Evolutionary conservation across 2,888 invertebrate species (phyloP).

Genomic region (Xylocampa areola): DNA sequence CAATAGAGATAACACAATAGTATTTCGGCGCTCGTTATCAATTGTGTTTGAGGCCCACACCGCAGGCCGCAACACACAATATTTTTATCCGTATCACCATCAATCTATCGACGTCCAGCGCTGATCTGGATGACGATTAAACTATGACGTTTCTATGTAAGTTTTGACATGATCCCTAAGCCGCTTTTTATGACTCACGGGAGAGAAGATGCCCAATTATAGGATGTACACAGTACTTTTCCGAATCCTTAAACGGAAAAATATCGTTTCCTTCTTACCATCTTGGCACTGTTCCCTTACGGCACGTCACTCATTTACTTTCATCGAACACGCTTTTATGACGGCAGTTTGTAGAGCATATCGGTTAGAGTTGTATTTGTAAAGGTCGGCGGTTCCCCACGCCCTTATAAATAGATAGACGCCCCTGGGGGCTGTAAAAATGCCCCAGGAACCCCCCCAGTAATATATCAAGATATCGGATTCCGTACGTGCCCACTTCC

Average conservation of each 20-base stretch:
- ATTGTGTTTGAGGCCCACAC: conserved; percentile 6
- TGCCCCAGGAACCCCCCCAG: conserved; percentile 72
- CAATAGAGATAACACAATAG: conserved; percentile 18
- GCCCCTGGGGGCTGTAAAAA: conserved; percentile 80
- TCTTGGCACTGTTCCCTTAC: too few relatives aligned
- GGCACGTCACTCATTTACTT: conserved; percentile 67
- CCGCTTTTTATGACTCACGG: too few relatives aligned
- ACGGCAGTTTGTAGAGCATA: conserved; percentile 80
- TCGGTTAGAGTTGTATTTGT: conserved; percentile 78
- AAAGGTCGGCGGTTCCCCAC: conserved; percentile 79
- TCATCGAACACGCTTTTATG: conserved; percentile 71
- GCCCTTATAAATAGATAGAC: conserved; percentile 65
- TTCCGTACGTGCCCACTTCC: conserved; percentile 70
- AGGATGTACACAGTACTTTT: too few relatives aligned
- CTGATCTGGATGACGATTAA: neutral
- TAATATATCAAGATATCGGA: conserved; percentile 84
- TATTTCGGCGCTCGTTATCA: conserved; percentile 12
- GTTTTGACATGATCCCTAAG: too few relatives aligned
- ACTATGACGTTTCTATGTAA: too few relatives aligned
- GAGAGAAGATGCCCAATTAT: too few relatives aligned
- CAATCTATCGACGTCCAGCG: neutral
- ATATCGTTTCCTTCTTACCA: too few relatives aligned
- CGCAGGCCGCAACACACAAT: conserved; percentile 3
- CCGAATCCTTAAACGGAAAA: too few relatives aligned
- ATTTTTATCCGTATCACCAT: neutral